Evolutionary conservation across 2,113 vertebrate genomes (phyloP).

Genomic region (Hippocampus zosterae): DNA sequence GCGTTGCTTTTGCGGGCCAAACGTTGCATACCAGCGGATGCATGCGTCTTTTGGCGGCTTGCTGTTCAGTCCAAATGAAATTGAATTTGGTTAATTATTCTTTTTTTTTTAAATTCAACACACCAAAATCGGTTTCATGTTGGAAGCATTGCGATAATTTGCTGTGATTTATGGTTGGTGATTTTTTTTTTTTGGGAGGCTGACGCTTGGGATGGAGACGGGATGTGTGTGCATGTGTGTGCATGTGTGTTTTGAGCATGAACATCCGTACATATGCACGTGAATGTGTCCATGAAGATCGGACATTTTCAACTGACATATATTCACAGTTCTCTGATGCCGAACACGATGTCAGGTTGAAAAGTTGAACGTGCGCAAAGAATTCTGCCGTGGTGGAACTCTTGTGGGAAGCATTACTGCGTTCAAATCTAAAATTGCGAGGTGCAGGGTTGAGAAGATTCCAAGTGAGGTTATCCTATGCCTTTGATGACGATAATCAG

Average conservation of each 20-base stretch:
- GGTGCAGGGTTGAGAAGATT: too few relatives aligned
- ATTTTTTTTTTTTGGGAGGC: neutral
- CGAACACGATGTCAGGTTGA: too few relatives aligned
- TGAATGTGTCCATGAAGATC: neutral
- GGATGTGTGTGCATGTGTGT: neutral
- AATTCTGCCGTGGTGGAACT: too few relatives aligned
- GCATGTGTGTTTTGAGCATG: conserved; percentile 5
- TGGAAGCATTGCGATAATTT: neutral
- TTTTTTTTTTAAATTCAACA: neutral
- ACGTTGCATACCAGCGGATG: neutral
- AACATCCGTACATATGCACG: neutral
- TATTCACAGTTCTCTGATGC: neutral
- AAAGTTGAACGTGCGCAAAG: too few relatives aligned
- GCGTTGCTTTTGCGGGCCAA: neutral
- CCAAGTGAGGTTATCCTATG: too few relatives aligned
- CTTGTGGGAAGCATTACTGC: too few relatives aligned
- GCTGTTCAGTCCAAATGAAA: conserved; percentile 3
- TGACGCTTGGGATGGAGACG: neutral
- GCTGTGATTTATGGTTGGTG: neutral
- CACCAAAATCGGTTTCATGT: conserved; percentile 15
- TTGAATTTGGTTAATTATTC: neutral
- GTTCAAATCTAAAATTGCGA: too few relatives aligned
- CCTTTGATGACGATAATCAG: too few relatives aligned
- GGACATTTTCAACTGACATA: neutral
- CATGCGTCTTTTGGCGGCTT: neutral